Evolutionary conservation across 2,797 vertebrate genomes (phyloP).

Genomic region (Rhynchotus rufescens): DNA sequence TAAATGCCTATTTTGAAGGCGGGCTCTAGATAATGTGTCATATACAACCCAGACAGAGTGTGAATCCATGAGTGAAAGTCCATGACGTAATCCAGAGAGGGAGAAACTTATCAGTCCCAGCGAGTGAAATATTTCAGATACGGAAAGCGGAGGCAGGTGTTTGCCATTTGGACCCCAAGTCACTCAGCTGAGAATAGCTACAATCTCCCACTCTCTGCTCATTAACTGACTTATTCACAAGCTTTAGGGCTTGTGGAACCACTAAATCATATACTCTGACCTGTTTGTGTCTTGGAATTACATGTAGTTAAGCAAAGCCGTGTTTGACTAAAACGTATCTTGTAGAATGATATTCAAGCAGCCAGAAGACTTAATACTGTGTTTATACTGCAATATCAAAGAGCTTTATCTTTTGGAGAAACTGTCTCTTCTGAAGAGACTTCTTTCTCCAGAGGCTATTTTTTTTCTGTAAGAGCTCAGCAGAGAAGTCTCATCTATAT

Average conservation of each 20-base stretch:
- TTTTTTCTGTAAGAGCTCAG: background rate
- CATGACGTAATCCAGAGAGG: background rate
- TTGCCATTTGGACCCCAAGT: background rate
- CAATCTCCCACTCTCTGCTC: background rate
- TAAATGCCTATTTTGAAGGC: conserved; percentile 18
- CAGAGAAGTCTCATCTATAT: background rate
- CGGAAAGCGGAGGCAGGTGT: background rate
- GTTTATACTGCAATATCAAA: background rate
- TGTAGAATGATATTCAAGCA: background rate
- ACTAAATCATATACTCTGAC: background rate
- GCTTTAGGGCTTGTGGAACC: background rate
- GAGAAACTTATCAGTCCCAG: background rate
- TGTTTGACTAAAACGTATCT: background rate
- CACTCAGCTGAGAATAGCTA: background rate
- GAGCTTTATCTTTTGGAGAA: background rate
- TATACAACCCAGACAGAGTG: background rate
- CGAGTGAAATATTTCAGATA: background rate
- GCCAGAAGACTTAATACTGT: background rate
- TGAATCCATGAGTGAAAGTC: background rate
- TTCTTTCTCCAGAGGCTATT: background rate
- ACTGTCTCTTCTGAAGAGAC: background rate
- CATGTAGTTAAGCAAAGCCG: background rate
- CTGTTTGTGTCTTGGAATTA: background rate
- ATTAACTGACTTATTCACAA: background rate
- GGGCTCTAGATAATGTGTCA: background rate